These are phyloP conservation scores for Leptogaster cylindrica DNA, from an alignment of 2,888 invertebrate genomes.

Conservation along the genomic window DNA sequence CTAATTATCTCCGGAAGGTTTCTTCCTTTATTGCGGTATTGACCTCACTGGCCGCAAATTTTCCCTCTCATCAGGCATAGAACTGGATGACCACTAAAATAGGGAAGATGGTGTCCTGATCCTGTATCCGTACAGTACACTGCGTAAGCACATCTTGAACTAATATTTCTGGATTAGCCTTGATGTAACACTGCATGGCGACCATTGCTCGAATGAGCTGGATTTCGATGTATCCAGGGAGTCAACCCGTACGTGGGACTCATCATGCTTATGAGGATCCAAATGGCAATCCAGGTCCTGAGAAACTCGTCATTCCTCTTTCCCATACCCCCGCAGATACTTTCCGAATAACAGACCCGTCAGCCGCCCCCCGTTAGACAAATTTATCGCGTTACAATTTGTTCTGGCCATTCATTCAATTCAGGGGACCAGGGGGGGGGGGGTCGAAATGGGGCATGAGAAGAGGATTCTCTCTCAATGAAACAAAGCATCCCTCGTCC, in stretches of 20 bases:
- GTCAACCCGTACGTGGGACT: conserved; percentile 8
- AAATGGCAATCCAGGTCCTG: no score
- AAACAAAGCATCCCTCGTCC: no score
- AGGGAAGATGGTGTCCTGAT: neutral
- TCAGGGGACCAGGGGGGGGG: neutral
- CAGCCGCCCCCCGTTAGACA: conserved; percentile 39
- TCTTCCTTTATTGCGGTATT: conserved; percentile 20
- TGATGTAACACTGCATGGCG: neutral
- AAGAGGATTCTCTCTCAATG: neutral
- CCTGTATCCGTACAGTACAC: neutral
- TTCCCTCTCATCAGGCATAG: neutral
- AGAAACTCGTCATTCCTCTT: no score
- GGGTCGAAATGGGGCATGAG: neutral
- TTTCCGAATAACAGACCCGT: conserved; percentile 7
- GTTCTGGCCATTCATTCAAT: conserved; percentile 42
- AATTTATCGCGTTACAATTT: conserved; percentile 47
- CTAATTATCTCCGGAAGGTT: conserved; percentile 21
- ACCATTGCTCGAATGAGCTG: neutral
- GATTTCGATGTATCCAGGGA: no score
- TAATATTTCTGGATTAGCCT: neutral
- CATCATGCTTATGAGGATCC: conserved; percentile 23
- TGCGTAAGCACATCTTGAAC: conserved; percentile 31
- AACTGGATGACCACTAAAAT: neutral
- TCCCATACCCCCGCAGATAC: no score
- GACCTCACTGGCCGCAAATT: conserved; percentile 19